phyloP scores from a whole-genome alignment of 2,113 vertebrate genomes.

The Corythornis vintsioides region DNA sequence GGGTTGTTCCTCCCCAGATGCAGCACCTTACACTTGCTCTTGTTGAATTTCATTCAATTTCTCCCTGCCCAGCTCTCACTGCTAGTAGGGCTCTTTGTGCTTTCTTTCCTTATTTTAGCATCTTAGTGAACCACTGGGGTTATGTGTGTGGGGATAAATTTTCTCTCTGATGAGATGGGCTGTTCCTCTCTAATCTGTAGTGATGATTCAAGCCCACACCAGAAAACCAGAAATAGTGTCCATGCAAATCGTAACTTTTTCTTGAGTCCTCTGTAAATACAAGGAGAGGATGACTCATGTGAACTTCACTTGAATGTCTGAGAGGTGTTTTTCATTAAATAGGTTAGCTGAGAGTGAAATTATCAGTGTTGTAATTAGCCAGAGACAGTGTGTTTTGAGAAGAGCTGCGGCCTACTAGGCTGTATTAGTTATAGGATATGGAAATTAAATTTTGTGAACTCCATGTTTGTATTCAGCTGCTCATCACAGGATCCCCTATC shows the following conservation, averaged over 20 bases:
- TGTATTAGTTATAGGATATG: neutral
- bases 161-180: neutral
- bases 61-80: neutral
- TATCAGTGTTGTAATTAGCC: neutral
- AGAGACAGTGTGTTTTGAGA: neutral
- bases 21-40: too few relatives aligned
- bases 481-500: neutral
- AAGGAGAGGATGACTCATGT: neutral
- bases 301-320: neutral
- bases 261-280: neutral
- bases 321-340: neutral
- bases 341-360: neutral
- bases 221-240: neutral
- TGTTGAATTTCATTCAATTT: too few relatives aligned
- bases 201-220: neutral
- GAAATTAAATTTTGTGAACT: neutral
- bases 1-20: too few relatives aligned
- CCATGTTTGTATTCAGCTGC: neutral
- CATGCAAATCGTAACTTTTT: neutral
- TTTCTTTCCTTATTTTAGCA: neutral
- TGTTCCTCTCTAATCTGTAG: neutral
- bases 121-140: neutral
- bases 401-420: neutral
- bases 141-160: neutral
- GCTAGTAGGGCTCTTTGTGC: neutral